These are phyloP conservation scores for Babyrousa celebensis DNA, from an alignment of 2,797 vertebrate genomes.

Conservation along the genomic window DNA sequence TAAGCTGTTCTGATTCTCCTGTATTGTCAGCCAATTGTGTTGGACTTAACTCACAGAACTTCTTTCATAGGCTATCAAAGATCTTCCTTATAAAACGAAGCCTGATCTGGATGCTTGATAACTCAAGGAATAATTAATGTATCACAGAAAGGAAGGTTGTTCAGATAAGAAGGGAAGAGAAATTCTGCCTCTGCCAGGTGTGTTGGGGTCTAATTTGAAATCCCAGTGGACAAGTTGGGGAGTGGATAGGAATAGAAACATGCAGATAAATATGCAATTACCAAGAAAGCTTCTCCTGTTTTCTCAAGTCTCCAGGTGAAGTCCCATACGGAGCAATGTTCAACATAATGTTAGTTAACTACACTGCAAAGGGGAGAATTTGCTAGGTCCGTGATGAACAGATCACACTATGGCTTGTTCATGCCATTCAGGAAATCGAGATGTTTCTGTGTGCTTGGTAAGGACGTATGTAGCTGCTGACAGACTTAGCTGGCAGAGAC, in stretches of 20 bases:
- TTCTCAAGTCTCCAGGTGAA: background rate
- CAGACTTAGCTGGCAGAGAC: background rate
- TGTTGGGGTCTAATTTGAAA: background rate
- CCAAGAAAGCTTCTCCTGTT: background rate
- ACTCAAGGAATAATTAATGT: background rate
- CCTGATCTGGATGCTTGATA: background rate
- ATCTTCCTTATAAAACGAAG: background rate
- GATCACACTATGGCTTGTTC: background rate
- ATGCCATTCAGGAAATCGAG: background rate
- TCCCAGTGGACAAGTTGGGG: background rate
- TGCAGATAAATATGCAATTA: background rate
- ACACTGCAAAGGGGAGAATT: background rate
- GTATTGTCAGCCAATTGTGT: too few species aligned
- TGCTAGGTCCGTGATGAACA: background rate
- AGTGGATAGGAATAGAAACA: background rate
- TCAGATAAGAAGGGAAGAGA: background rate
- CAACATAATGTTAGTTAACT: background rate
- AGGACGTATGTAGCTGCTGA: background rate
- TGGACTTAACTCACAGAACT: background rate
- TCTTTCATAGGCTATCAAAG: background rate
- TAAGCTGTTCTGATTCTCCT: background rate
- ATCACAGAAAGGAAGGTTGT: background rate
- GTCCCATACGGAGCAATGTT: rapidly evolving
- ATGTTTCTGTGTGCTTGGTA: rapidly evolving
- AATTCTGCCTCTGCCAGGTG: background rate